phyloP scores from a whole-genome alignment of 2,797 vertebrate species.

The Echeneis naucrates region DNA sequence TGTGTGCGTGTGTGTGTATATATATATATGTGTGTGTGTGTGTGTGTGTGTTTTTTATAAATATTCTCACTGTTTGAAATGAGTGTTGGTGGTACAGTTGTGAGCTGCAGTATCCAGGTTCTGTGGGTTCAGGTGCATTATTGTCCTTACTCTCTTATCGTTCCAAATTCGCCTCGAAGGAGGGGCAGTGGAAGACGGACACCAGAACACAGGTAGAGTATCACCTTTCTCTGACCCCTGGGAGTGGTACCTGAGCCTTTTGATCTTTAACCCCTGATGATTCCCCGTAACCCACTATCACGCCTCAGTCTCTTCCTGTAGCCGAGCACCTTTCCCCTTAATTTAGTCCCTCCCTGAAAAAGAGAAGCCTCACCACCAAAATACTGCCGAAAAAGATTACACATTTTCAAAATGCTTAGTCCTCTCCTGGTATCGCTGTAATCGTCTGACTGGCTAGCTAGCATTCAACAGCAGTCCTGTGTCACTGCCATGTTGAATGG shows the following conservation, averaged over 20 bases:
- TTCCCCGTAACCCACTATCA: conserved; percentile 36
- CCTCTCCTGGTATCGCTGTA: conserved; percentile 44
- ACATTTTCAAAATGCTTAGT: conserved; percentile 68
- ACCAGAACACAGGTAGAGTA: conserved; percentile 96
- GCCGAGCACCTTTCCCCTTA: conserved; percentile 29
- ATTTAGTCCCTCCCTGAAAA: conserved; percentile 77
- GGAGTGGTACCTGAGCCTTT: conserved; percentile 58
- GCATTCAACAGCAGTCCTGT: conserved; percentile 51
- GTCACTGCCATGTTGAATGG: conserved; percentile 58
- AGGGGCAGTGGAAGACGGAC: conserved; percentile 92
- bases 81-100: conserved; percentile 50
- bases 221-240: conserved; percentile 77
- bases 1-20: conserved; percentile 31
- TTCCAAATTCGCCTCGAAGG: conserved; percentile 92
- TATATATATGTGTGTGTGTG: too few relatives aligned
- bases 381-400: conserved; percentile 60
- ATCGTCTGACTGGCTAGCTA: conserved; percentile 62
- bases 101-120: conserved; percentile 68
- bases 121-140: conserved; percentile 68
- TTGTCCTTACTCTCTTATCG: conserved; percentile 80
- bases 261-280: conserved; percentile 39
- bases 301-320: conserved; percentile 27
- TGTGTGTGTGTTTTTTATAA: too few relatives aligned
- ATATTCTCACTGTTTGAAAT: conserved; percentile 42
- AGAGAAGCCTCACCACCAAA: conserved; percentile 64